phyloP scores from a whole-genome alignment of 2,113 vertebrate genomes.

The Lophotis ruficrista region DNA sequence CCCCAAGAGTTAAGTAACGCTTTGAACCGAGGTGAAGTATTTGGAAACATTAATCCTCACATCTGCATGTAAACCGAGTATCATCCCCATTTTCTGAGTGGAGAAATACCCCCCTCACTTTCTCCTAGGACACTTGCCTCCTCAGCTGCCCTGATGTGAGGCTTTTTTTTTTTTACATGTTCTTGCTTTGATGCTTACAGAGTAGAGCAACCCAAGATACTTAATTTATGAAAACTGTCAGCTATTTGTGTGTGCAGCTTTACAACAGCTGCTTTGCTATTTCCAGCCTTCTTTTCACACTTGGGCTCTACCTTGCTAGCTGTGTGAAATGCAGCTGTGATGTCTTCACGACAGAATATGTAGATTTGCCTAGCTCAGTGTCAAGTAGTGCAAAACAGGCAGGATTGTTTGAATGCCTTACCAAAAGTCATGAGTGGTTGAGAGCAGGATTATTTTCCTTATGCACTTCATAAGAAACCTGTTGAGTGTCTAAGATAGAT shows the following conservation, averaged over 20 bases:
- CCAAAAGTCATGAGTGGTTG: not conserved
- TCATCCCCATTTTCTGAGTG: not conserved
- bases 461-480: not conserved
- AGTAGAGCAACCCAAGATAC: not conserved
- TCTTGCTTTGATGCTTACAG: not conserved
- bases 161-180: not conserved
- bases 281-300: not conserved
- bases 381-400: not conserved
- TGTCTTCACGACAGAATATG: not conserved
- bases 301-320: not conserved
- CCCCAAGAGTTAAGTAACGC: not conserved
- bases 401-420: not conserved
- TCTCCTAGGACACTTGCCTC: not conserved
- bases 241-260: not conserved
- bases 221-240: not conserved
- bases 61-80: not conserved
- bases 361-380: not conserved
- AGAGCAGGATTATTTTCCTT: not conserved
- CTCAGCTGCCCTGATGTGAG: not conserved
- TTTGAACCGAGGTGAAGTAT: not conserved
- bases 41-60: not conserved
- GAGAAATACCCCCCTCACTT: not conserved
- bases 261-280: not conserved
- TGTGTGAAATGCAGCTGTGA: not conserved
- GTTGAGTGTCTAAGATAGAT: not conserved